Base-by-base conservation (phyloP, 2,113 vertebrate species). In the Microcebus ravelobensis region DNA sequence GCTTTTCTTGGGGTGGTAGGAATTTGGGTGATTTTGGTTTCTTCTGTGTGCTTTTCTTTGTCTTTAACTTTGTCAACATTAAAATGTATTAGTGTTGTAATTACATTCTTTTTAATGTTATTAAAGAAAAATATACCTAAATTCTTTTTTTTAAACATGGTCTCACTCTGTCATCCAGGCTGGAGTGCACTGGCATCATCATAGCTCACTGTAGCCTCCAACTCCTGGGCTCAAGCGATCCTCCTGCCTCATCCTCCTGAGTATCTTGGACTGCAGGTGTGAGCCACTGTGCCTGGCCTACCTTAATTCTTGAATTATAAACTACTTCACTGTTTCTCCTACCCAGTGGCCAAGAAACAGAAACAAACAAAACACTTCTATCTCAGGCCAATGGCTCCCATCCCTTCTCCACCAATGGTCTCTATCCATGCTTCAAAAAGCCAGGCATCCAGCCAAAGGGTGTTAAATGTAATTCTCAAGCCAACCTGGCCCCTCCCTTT, bases 381-480 rank as follows among this genome's bases (percentile, higher is more conserved):
- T 70, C 71, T 84, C 63, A 93, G 83, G 48, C 57, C 52, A 57
- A 18, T 70, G 71, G n/a, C 27, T 82, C 34, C 70, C 20, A 18
- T 39, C 57, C 94, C 61, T 89, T 83, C 61, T 94, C 81, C 55
- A 79, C 48, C 63, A 79, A 6, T 39, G 25, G 87, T 95, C 59
- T 92, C 55, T 34, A 31, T 17, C 55, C 59, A 29, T 34, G 82
- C 57, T 82, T 80, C 86, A 63, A 13, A 17, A 96, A 93, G 57
- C 57, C 82, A 89, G 91, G 97, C 83, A 50, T 31, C 27, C 31
- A 81, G 89, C 89, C 95, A 96, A 83, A 87, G 52, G 61, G 74
- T 57, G 83, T 84, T 96, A 96, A 95, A 91, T 79, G 36, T 50
- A 96, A 95, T 89, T 84, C 82, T 48, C 18, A 48, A 94, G 86